Evolutionary conservation across 1,140 invertebrate species (phyloP).

Genomic region (Episyrphus balteatus): DNA sequence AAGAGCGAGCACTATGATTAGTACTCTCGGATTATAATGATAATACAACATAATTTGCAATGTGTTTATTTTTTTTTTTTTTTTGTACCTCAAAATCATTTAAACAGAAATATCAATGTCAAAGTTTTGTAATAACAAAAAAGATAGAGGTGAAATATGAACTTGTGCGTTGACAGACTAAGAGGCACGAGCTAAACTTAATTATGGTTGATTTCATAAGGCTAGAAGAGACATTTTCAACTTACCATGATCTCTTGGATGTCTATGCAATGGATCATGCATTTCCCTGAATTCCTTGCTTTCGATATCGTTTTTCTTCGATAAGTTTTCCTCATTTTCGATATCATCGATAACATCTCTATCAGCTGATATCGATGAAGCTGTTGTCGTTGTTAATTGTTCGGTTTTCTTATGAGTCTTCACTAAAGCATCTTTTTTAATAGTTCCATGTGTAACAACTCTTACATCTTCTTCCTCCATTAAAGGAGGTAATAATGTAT

Average conservation of each 20-base stretch:
- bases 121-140: no score
- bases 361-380: neutral
- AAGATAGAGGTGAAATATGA: no score
- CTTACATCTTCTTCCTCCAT: constrained; percentile 1
- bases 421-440: no score
- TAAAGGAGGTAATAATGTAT: constrained; percentile 8
- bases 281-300: constrained; percentile 40
- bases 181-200: no score
- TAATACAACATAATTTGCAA: no score
- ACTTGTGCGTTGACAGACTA: no score
- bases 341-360: neutral
- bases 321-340: neutral
- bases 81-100: no score
- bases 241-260: constrained; percentile 30
- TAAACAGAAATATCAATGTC: no score
- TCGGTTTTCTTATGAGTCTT: neutral
- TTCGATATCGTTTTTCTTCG: neutral
- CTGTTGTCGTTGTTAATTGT: neutral
- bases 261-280: constrained; percentile 45
- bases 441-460: neutral
- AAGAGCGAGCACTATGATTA: no score
- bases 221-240: constrained; percentile 9
- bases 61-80: no score
- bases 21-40: no score
- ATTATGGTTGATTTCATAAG: no score